Evolutionary conservation across 2,888 invertebrate genomes (phyloP), one percentile per base, ranked within the genome.

Genomic region (Rhodophaea formosa): DNA sequence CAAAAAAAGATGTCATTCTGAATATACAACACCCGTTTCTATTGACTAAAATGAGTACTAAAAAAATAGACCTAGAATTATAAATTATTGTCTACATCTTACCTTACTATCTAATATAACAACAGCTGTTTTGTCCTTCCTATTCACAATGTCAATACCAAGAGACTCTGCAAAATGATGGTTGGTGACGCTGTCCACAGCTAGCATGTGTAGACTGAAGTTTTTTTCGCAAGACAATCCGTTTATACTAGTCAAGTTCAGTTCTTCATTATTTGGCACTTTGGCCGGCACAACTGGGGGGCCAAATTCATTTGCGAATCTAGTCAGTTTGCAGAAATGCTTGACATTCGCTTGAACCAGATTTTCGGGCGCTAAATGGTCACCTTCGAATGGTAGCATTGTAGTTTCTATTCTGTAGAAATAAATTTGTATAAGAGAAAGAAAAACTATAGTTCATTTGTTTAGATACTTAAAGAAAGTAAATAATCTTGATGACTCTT

Each of bases 131-230:
- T 92, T 93, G 70, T 95, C 93, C 59, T 84, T 91, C 59, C 79
- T 88, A 45, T 88, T 91, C 10, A 82, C 79, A 35, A 95, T 82
- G 78, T 96, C 94, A 17, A 96, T 92, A 1, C 96, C 96, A 6
- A 97, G 92, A 23, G 93, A 92, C 74, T 95, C 94, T 0, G 96
- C 95, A 74, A 97, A 95, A 71, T 95, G 93, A 66, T 93, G 93
- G 74, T 95, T 95, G 56, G 92, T 85, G 1, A 94, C 80, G 66
- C 95, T 95, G 76, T 97, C 97, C 67, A 97, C 92, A 0, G 95
- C 95, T 39, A 96, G 82, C 63, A 90, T 83, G 54, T 88, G 77
- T 57, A 91, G 56, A 43, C 77, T 86, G 43, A 76, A 75, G 64
- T 91, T 91, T 0, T 75, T 69, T 1, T 72, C 68, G 69, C 94